phyloP scores from a whole-genome alignment of 2,113 vertebrate species.

The Brachyhypopomus gauderio region DNA sequence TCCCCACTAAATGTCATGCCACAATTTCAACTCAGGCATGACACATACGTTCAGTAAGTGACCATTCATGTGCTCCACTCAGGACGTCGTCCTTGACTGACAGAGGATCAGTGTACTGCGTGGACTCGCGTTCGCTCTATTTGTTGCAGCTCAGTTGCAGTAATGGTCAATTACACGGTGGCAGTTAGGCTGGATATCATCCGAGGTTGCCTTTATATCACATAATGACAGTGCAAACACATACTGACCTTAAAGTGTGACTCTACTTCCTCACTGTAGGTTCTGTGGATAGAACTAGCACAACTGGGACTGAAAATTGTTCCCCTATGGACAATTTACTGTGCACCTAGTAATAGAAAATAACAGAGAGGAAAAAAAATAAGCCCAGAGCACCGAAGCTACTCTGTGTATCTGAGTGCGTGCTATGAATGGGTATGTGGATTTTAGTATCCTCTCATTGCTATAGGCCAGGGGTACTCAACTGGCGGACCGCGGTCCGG shows the following conservation, averaged over 20 bases:
- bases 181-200: not conserved
- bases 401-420: not conserved
- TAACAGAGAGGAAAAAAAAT: not conserved
- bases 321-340: not conserved
- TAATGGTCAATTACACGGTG: not conserved
- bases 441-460: conserved; percentile 11
- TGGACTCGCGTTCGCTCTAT: not conserved
- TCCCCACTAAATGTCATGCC: no score
- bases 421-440: conserved; percentile 7
- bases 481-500: no score
- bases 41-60: no score
- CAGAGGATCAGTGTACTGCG: no score
- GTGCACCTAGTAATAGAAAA: not conserved
- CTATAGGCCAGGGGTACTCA: no score
- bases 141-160: not conserved
- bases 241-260: not conserved
- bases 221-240: not conserved
- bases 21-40: no score
- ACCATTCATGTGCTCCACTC: no score
- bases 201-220: not conserved
- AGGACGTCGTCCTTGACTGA: no score
- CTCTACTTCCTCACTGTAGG: not conserved
- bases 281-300: not conserved
- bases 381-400: not conserved
- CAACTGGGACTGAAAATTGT: not conserved